Conservation (phyloP, 2,888 invertebrate genomes). For the Cataglyphis rosenhaueri region DNA sequence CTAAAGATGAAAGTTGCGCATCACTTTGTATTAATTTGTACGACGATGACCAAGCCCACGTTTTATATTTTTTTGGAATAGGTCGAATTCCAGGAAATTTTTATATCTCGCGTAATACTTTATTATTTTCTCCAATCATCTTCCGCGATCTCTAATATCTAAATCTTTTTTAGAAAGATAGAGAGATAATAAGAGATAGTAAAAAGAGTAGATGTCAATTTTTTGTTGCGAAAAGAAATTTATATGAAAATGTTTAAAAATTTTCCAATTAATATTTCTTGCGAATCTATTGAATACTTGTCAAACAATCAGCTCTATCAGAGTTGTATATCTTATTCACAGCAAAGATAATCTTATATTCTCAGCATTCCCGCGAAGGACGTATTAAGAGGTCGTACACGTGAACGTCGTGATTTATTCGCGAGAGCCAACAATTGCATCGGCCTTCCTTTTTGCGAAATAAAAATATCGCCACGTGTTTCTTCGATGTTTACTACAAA, state of each 20-base stretch:
- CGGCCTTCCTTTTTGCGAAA: neutral
- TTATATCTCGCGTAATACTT: neutral
- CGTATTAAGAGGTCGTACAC: neutral
- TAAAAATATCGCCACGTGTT: constrained; percentile 13
- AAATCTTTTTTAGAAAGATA: neutral
- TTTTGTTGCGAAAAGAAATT: neutral
- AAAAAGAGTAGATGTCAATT: neutral
- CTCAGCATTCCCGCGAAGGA: constrained; percentile 25
- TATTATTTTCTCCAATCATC: constrained; percentile 7
- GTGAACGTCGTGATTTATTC: neutral
- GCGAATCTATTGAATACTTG: neutral
- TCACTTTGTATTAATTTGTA: neutral
- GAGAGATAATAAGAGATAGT: neutral
- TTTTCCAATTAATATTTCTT: neutral
- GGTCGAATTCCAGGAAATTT: neutral
- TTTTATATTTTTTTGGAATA: neutral
- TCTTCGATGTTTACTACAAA: constrained; percentile 5
- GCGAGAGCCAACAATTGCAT: neutral
- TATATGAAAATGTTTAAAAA: neutral
- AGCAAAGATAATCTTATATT: constrained; percentile 8
- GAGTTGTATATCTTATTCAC: neutral
- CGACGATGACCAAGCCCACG: constrained; percentile 9
- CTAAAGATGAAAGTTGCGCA: constrained; percentile 7
- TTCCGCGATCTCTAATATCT: neutral
- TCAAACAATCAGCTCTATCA: neutral